Evolutionary conservation across 2,888 invertebrate genomes (phyloP), one percentile per base, ranked within the genome.

Genomic region (Leucophora obtusa): DNA sequence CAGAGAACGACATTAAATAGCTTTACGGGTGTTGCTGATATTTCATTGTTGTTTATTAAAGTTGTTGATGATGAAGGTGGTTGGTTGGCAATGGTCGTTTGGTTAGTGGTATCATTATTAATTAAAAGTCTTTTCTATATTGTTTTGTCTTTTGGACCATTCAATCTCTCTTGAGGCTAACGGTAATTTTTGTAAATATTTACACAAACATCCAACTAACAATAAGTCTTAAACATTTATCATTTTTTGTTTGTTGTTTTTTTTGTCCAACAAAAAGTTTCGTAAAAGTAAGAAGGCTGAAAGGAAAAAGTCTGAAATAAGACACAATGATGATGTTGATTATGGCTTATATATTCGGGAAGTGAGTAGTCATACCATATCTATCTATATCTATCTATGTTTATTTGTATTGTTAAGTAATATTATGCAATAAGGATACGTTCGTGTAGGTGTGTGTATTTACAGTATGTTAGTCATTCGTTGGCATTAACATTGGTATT

Each of bases 401-500:
- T n/a, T 47, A 11, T 18, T 53, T 51, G 17, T 50, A 28, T 47
- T 69, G 63, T 82, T 73, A 75, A 79, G 54, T 68, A 75, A 79
- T 78, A 53, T 74, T 77, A 58, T 38, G 63, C 73, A 69, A 74
- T 69, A 69, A 58, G 73, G 69, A 69, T 73, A 63, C 21, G 3
- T 47, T 5, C 14, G 1, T 47, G 2, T 47, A n/a, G n/a, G n/a
- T 47, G 58, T 38, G 43, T 58, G 59, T 60, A 58, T 71, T 43
- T 66, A 74, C 18, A 60, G 60, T 56, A 70, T 78, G 82, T 83
- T 63, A 72, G 80, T 80, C 69, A 76, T 77, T 82, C 69, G 54
- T 73, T 74, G 51, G 60, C 74, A 77, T 77, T 77, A 77, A 81
- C 72, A 77, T 60, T 77, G 77, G 85, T 83, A 86, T 86, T 85